Percentiles rank a stretch among this genome's conserved stretches.
Conservation (phyloP, 2,113 vertebrate species). For the Cyphomyrus plagiostoma region DNA sequence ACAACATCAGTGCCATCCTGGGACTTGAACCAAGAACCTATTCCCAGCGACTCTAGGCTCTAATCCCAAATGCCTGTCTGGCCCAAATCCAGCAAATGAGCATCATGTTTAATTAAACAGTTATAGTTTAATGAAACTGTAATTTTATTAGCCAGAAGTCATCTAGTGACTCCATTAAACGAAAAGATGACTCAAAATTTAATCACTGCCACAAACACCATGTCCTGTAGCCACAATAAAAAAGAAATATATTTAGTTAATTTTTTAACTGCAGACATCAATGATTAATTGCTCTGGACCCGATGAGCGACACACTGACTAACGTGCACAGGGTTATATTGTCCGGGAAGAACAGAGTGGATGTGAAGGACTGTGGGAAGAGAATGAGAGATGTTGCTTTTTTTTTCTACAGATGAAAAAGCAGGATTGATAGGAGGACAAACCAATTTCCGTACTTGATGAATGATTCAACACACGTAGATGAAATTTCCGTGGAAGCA, state of each 20-base stretch:
- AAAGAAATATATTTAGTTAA: background rate
- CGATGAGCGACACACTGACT: background rate
- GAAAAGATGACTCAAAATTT: background rate
- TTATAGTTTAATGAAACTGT: background rate
- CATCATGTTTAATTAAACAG: background rate
- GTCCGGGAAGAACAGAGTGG: background rate
- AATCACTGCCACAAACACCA: background rate
- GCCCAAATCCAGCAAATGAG: background rate
- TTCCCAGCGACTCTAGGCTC: background rate
- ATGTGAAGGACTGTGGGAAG: too few relatives aligned
- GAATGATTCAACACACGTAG: slow-evolving; percentile 44
- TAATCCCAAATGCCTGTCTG: background rate
- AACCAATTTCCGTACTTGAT: slow-evolving; percentile 42
- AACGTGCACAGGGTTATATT: background rate
- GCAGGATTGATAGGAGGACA: slow-evolving; percentile 36
- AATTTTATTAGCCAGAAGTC: background rate
- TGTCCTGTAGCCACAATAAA: background rate
- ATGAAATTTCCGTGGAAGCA: slow-evolving; percentile 41
- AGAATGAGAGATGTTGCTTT: background rate
- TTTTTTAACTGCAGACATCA: background rate
- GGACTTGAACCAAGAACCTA: background rate
- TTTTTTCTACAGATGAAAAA: slow-evolving; percentile 14
- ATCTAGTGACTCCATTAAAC: background rate
- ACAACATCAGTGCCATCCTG: background rate
- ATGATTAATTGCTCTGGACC: background rate